phyloP scores from a whole-genome alignment of 2,113 vertebrate genomes.

The Cynoglossus semilaevis region DNA sequence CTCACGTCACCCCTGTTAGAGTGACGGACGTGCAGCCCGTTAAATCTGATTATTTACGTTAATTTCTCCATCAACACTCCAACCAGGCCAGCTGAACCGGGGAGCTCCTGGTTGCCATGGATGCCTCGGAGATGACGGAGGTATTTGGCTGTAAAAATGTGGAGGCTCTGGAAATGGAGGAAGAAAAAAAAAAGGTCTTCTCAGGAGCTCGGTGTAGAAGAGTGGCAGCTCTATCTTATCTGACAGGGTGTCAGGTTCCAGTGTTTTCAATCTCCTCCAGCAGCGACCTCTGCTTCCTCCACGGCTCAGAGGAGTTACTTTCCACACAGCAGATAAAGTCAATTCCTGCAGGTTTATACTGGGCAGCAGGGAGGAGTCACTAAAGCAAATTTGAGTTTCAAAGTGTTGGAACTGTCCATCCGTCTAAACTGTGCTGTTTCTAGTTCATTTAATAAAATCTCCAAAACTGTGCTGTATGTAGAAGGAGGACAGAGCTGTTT shows the following conservation, averaged over 20 bases:
- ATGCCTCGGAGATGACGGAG: slow-evolving; percentile 23
- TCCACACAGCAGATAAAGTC: slow-evolving; percentile 6
- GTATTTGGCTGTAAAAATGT: slow-evolving; percentile 25
- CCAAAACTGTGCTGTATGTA: no score
- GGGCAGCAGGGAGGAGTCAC: not conserved
- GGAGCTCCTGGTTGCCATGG: slow-evolving; percentile 54
- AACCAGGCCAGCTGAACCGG: slow-evolving; percentile 1
- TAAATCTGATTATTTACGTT: slow-evolving; percentile 42
- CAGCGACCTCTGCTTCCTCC: slow-evolving; percentile 26
- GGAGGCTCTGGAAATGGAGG: slow-evolving; percentile 7
- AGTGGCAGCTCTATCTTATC: slow-evolving; percentile 43
- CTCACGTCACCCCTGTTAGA: slow-evolving; percentile 18
- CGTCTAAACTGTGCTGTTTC: no score
- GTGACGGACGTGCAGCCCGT: slow-evolving; percentile 15
- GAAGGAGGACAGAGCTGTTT: no score
- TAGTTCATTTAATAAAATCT: no score
- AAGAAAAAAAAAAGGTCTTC: slow-evolving; percentile 6
- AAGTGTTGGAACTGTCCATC: no score
- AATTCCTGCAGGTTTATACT: not conserved
- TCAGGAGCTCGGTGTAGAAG: slow-evolving; percentile 1
- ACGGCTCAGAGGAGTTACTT: slow-evolving; percentile 21
- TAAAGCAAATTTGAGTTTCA: no score
- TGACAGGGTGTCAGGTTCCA: slow-evolving; percentile 36
- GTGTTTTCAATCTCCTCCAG: slow-evolving; percentile 21
- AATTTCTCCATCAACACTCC: slow-evolving; percentile 37